These are phyloP conservation scores for Drosophila tani DNA, from an alignment of 1,140 invertebrate genomes.

Conservation along the genomic window DNA sequence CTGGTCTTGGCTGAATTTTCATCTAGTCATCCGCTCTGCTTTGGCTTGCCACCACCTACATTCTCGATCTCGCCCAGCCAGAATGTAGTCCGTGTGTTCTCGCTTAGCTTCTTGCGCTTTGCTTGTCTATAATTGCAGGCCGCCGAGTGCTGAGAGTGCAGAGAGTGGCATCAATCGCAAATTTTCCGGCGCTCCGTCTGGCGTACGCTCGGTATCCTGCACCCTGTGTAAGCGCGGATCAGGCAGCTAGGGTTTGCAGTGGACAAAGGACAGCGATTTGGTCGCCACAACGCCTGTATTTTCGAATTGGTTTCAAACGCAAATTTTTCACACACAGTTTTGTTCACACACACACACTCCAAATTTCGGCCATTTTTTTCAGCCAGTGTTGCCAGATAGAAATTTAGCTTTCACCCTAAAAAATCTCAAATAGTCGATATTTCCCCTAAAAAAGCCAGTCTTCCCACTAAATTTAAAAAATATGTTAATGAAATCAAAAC, in stretches of 20 bases:
- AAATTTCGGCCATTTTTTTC: constrained; percentile 61
- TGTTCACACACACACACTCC: constrained; percentile 42
- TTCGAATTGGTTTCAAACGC: constrained; percentile 50
- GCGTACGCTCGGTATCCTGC: background rate
- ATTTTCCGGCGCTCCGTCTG: constrained; percentile 20
- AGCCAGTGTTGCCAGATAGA: constrained; percentile 14
- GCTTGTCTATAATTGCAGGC: constrained; percentile 50
- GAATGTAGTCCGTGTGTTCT: constrained; percentile 8
- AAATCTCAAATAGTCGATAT: no score
- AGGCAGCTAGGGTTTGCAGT: constrained; percentile 13
- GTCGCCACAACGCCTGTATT: constrained; percentile 30
- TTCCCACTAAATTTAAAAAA: no score
- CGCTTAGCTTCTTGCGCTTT: constrained; percentile 16
- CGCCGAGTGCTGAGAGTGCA: constrained; percentile 31
- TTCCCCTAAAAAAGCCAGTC: no score
- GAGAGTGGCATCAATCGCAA: constrained; percentile 52
- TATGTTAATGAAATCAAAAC: no score
- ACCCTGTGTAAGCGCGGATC: background rate
- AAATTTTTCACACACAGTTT: constrained; percentile 57
- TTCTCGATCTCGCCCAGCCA: constrained; percentile 27
- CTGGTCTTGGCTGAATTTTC: constrained; percentile 35
- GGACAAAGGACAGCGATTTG: constrained; percentile 11
- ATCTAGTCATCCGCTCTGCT: constrained; percentile 31
- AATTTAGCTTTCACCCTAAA: no score
- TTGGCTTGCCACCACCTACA: constrained; percentile 26